Percentiles rank a stretch among this genome's conserved stretches.
phyloP scores from a whole-genome alignment of 2,113 vertebrate genomes.

The Bubo bubo region DNA sequence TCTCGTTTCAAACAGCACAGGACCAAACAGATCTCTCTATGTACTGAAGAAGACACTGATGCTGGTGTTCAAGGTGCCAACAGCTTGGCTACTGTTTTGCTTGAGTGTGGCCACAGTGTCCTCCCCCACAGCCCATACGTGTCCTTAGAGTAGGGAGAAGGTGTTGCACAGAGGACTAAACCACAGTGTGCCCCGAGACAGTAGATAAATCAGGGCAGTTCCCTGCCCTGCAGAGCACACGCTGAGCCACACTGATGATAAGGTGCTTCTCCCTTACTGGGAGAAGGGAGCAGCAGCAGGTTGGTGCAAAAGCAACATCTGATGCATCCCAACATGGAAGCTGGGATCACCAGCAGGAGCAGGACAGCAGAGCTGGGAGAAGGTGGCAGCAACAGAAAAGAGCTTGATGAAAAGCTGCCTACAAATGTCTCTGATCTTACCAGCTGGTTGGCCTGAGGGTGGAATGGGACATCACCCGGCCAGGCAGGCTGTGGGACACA shows the following conservation, averaged over 20 bases:
- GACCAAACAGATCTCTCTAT: background rate
- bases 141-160: background rate
- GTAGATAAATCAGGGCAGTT: background rate
- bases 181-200: background rate
- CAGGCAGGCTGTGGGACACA: background rate
- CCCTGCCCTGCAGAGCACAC: background rate
- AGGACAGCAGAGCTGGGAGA: background rate
- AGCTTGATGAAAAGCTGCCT: background rate
- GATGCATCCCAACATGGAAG: background rate
- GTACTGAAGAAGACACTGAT: background rate
- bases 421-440: background rate
- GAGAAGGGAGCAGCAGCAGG: accelerated
- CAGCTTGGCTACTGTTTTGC: background rate
- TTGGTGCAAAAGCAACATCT: background rate
- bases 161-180: background rate
- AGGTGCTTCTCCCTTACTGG: background rate
- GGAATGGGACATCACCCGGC: accelerated
- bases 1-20: background rate
- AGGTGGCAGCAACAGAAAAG: background rate
- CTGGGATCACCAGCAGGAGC: background rate
- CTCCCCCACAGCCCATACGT: accelerated
- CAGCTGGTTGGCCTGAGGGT: background rate
- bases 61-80: background rate
- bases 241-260: background rate
- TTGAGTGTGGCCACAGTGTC: background rate